A percentile compares a stretch with the other conserved stretches of the same genome.
These are phyloP conservation scores for Microctonus aethiopoides DNA, from an alignment of 2,888 invertebrate species.

Conservation along the genomic window DNA sequence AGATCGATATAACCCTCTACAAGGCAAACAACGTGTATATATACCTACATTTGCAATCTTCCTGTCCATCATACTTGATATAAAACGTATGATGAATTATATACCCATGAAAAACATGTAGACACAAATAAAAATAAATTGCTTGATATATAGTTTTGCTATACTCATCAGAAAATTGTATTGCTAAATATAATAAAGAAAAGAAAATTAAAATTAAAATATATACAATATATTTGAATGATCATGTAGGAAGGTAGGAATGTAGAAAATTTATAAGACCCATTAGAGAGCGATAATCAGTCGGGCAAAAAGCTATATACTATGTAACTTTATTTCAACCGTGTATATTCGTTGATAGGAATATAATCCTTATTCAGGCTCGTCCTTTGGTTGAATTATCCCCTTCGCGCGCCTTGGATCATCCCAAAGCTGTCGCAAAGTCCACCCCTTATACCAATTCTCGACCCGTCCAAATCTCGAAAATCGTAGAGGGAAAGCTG, in stretches of 20 bases:
- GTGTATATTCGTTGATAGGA: slow-evolving; percentile 20
- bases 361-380: slow-evolving; percentile 16
- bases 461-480: slow-evolving; percentile 15
- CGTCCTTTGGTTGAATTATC: background rate
- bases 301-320: slow-evolving; percentile 11
- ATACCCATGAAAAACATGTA: background rate
- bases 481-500: slow-evolving; percentile 32
- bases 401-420: background rate
- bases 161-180: background rate
- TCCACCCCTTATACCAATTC: slow-evolving; percentile 28
- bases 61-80: background rate
- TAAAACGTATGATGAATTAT: background rate
- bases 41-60: background rate
- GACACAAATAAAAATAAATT: background rate
- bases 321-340: slow-evolving; percentile 7
- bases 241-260: slow-evolving; percentile 12
- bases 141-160: background rate
- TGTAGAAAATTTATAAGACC: slow-evolving; percentile 21
- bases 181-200: background rate
- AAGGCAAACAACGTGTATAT: background rate
- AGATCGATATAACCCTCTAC: background rate
- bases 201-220: background rate
- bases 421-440: slow-evolving; percentile 8
- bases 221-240: background rate
- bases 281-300: slow-evolving; percentile 31